Evolutionary conservation across 2,888 invertebrate species (phyloP).

Genomic region (Lycia hirtaria): DNA sequence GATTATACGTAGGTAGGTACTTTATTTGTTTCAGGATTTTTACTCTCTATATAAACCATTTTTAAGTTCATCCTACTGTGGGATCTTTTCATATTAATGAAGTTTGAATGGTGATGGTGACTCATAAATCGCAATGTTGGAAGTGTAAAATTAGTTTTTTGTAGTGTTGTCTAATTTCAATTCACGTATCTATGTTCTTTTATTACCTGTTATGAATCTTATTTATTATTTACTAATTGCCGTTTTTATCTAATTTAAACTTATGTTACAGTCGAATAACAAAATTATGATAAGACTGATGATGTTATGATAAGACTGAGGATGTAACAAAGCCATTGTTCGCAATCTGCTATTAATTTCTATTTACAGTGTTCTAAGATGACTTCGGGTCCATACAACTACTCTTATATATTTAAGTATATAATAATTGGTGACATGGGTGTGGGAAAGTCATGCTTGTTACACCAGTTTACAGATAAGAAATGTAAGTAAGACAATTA

Average conservation of each 20-base stretch:
- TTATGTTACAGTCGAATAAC: neutral
- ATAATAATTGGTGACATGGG: constrained; percentile 99
- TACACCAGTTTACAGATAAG: constrained; percentile 99
- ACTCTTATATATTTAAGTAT: constrained; percentile 99
- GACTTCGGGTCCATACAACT: constrained; percentile 99
- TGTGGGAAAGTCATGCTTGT: constrained; percentile 99
- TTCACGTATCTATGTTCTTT: too few relatives aligned
- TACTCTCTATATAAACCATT: neutral
- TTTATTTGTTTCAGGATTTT: neutral
- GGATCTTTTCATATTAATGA: constrained; percentile 13
- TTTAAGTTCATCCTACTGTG: neutral
- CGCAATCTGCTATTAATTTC: neutral
- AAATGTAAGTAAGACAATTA: constrained; percentile 93
- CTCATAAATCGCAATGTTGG: constrained; percentile 26
- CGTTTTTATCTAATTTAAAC: neutral
- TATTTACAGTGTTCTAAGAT: constrained; percentile 81
- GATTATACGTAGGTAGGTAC: constrained; percentile 2
- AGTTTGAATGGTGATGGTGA: constrained; percentile 12
- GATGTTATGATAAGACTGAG: neutral
- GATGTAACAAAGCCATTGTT: constrained; percentile 22
- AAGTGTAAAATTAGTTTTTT: constrained; percentile 3
- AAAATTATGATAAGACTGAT: neutral
- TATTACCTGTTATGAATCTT: too few relatives aligned
- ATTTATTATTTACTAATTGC: neutral
- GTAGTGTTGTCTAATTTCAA: constrained; percentile 3